Percentiles rank a stretch among this genome's conserved stretches.
These are phyloP conservation scores for Xestobium rufovillosum DNA, from an alignment of 2,888 invertebrate species.

Conservation along the genomic window DNA sequence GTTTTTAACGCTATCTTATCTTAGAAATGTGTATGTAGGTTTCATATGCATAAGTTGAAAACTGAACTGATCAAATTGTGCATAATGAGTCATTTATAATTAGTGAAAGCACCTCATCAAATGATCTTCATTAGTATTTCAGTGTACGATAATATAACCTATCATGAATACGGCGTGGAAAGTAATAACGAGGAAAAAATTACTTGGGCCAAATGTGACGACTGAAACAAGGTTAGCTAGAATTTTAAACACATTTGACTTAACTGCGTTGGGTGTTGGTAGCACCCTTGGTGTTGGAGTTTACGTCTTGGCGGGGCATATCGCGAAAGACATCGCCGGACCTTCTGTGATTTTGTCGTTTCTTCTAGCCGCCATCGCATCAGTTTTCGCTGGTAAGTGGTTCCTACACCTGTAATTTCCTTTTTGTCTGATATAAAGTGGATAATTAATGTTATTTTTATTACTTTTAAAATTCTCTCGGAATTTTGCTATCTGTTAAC, in stretches of 20 bases:
- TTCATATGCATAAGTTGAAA: too few relatives aligned
- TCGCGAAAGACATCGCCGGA: slow-evolving; percentile 72
- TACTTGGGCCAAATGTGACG: slow-evolving; percentile 34
- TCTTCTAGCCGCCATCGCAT: slow-evolving; percentile 78
- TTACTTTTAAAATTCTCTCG: too few relatives aligned
- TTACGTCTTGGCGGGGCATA: slow-evolving; percentile 80
- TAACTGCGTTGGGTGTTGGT: slow-evolving; percentile 76
- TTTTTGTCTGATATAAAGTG: slow-evolving; percentile 2
- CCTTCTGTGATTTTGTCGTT: slow-evolving; percentile 83
- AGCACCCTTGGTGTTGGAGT: slow-evolving; percentile 85
- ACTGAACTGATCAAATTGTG: too few relatives aligned
- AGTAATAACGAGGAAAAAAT: slow-evolving; percentile 37
- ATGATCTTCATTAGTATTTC: too few relatives aligned
- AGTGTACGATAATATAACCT: too few relatives aligned
- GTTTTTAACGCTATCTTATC: too few relatives aligned
- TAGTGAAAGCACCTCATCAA: too few relatives aligned
- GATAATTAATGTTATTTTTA: slow-evolving; percentile 2
- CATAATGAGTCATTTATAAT: too few relatives aligned
- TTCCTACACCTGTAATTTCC: slow-evolving; percentile 2
- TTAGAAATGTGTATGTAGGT: too few relatives aligned
- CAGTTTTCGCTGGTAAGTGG: slow-evolving; percentile 75
- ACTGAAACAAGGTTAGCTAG: slow-evolving; percentile 51
- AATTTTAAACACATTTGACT: slow-evolving; percentile 70
- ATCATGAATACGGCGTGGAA: slow-evolving; percentile 35
- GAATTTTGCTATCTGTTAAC: too few relatives aligned